A percentile compares a stretch with the other conserved stretches of the same genome.
Evolutionary conservation across 2,888 invertebrate genomes (phyloP).

Genomic region (Acutogordius australiensis): DNA sequence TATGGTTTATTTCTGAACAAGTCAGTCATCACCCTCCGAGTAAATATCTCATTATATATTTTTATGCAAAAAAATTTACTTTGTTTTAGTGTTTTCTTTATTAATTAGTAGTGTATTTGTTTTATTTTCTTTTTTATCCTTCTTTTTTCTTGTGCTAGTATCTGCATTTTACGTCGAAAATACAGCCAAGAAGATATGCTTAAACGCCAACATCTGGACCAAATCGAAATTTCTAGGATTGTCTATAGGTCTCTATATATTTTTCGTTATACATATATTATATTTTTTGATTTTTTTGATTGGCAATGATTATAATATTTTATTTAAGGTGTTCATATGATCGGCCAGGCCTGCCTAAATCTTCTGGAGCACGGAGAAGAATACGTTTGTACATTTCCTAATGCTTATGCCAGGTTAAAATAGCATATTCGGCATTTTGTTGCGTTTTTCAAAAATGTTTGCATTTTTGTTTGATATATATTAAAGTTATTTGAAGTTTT

Average conservation of each 20-base stretch:
- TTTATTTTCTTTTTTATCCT: no score
- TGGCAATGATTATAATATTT: no score
- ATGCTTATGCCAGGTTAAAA: conserved; percentile 81
- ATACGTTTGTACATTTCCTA: conserved; percentile 80
- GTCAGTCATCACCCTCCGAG: conserved; percentile 96
- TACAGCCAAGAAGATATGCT: conserved; percentile 52
- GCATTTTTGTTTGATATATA: no score
- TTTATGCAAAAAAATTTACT: no score
- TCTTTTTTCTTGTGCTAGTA: no score
- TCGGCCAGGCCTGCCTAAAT: conserved; percentile 69
- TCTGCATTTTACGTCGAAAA: conserved; percentile 98
- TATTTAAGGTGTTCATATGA: conserved; percentile 51
- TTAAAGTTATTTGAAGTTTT: no score
- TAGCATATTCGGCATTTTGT: no score
- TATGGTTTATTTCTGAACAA: conserved; percentile 83
- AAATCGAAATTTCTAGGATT: conserved; percentile 94
- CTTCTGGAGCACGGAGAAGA: conserved; percentile 65
- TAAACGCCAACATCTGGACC: conserved; percentile 89
- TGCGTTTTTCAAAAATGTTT: no score
- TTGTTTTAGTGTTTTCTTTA: no score
- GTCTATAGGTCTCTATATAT: conserved; percentile 29
- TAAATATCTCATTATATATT: conserved; percentile 24
- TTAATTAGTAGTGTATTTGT: no score
- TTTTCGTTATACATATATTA: background rate
- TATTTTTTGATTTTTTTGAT: no score